Percentiles rank a stretch among this genome's conserved stretches.
Evolutionary conservation across 2,797 vertebrate species (phyloP).

Genomic region (Remorina albescens): DNA sequence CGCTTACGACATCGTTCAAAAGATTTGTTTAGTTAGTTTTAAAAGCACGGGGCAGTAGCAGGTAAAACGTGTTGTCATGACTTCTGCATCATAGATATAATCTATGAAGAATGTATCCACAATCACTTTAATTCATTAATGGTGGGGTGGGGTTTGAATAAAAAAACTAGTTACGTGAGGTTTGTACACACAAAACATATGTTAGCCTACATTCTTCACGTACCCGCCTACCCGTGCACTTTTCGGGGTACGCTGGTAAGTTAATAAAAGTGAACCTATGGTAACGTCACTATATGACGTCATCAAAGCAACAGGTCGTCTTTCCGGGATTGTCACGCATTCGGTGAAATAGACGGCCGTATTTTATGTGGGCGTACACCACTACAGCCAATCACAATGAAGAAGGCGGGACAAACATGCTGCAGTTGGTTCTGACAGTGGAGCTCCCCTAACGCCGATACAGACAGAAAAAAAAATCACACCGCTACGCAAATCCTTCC

Average conservation of each 20-base stretch:
- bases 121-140: no score
- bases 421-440: conserved; percentile 65
- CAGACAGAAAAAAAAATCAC: conserved; percentile 72
- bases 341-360: conserved; percentile 49
- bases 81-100: no score
- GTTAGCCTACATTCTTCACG: neutral
- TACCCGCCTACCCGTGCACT: conserved; percentile 2
- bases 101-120: no score
- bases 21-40: no score
- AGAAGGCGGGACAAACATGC: conserved; percentile 53
- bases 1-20: no score
- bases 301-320: conserved; percentile 75
- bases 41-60: no score
- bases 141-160: no score
- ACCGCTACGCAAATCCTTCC: conserved; percentile 78
- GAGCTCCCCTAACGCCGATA: conserved; percentile 61
- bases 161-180: no score
- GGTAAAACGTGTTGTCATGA: no score
- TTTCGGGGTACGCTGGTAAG: conserved; percentile 15
- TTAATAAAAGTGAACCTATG: neutral
- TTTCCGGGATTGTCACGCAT: conserved; percentile 51
- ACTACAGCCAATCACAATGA: conserved; percentile 22
- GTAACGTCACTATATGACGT: conserved; percentile 44
- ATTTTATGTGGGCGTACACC: conserved; percentile 50
- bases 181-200: neutral